These are phyloP conservation scores for Malacoraja senta DNA, from an alignment of 2,797 vertebrate species.

Conservation along the genomic window DNA sequence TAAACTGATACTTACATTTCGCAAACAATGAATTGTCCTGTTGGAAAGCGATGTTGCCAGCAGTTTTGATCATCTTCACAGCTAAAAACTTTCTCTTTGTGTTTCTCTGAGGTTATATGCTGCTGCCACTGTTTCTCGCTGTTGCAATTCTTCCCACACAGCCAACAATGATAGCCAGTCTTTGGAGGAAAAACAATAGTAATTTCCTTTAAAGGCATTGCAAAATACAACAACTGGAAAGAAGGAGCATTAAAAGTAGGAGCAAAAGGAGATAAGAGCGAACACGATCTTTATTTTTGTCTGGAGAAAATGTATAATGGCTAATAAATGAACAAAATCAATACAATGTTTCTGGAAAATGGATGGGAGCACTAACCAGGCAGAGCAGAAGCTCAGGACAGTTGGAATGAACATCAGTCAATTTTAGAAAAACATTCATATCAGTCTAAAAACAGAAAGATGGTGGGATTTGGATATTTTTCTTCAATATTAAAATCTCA, in stretches of 20 bases:
- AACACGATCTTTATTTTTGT: neutral
- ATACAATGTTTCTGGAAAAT: too few relatives aligned
- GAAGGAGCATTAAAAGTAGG: neutral
- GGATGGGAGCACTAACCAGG: neutral
- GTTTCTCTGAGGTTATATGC: conserved; percentile 96
- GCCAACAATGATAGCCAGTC: conserved; percentile 96
- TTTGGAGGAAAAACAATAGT: conserved; percentile 45
- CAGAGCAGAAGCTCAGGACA: neutral
- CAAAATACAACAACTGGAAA: neutral
- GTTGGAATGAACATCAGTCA: neutral
- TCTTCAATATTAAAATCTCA: neutral
- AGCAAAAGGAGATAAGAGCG: neutral
- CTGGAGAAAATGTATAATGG: neutral
- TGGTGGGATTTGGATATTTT: neutral
- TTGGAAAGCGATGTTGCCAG: conserved; percentile 97
- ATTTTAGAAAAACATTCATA: neutral
- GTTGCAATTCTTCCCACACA: conserved; percentile 97
- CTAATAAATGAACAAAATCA: neutral
- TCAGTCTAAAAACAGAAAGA: neutral
- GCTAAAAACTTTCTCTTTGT: conserved; percentile 95
- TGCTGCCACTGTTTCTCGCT: conserved; percentile 98
- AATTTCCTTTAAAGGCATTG: neutral
- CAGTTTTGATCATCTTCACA: conserved; percentile 93
- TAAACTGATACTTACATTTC: conserved; percentile 69
- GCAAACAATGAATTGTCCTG: conserved; percentile 84